Percentiles rank a stretch among this genome's conserved stretches.
phyloP scores from a whole-genome alignment of 2,797 vertebrate species.

The Varecia variegata region DNA sequence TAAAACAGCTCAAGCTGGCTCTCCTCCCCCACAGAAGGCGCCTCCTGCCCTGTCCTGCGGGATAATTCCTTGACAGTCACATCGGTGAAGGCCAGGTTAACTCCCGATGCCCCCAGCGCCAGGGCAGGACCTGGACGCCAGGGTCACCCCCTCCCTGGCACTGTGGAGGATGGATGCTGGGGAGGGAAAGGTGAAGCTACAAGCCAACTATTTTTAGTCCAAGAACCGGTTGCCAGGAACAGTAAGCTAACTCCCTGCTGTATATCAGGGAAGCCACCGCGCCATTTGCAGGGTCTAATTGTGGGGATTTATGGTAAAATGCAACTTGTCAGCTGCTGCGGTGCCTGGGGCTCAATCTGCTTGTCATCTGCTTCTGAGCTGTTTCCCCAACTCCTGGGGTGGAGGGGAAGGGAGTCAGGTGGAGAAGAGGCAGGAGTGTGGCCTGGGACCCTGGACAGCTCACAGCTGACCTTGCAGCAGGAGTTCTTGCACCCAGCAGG shows the following conservation, averaged over 20 bases:
- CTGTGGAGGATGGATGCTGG: background rate
- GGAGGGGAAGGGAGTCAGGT: background rate
- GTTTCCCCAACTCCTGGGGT: background rate
- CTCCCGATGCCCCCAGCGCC: background rate
- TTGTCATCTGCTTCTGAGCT: constrained; percentile 9
- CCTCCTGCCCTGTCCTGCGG: background rate
- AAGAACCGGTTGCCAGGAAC: constrained; percentile 74
- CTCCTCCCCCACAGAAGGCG: background rate
- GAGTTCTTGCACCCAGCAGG: background rate
- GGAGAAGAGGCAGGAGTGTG: background rate
- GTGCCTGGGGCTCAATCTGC: background rate
- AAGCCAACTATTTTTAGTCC: constrained; percentile 78
- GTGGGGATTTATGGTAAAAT: constrained; percentile 81
- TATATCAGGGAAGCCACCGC: constrained; percentile 61
- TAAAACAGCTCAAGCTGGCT: background rate
- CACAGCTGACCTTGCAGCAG: background rate
- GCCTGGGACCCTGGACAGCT: background rate
- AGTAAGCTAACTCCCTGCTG: constrained; percentile 75
- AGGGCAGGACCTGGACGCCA: background rate
- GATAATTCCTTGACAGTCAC: background rate
- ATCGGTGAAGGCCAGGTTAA: background rate
- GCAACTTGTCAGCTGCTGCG: constrained; percentile 74
- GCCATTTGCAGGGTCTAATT: constrained; percentile 78
- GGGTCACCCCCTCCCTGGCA: background rate
- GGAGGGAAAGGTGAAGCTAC: constrained; percentile 29